Evolutionary conservation across 2,888 invertebrate species (phyloP).

Genomic region (Parnassius apollo): DNA sequence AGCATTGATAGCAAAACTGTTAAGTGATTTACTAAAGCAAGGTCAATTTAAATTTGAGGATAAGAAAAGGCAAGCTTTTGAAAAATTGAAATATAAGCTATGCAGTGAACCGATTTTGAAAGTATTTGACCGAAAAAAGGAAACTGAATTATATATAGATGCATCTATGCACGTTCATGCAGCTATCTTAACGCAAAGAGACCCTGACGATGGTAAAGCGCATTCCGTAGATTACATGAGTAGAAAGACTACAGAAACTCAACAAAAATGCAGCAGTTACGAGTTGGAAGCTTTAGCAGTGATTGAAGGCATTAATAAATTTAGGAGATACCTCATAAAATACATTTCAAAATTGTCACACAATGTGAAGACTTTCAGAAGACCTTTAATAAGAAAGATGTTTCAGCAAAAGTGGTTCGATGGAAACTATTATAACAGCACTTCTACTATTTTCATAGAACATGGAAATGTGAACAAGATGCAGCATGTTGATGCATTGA

Average conservation of each 20-base stretch:
- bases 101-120: slow-evolving; percentile 4
- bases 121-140: not conserved
- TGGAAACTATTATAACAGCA: not conserved
- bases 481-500: not conserved
- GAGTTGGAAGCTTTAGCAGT: too few relatives aligned
- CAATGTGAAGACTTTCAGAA: too few relatives aligned
- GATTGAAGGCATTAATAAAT: too few relatives aligned
- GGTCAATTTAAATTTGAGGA: slow-evolving; percentile 28
- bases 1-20: slow-evolving; percentile 30
- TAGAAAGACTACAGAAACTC: too few relatives aligned
- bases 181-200: too few relatives aligned
- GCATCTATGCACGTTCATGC: too few relatives aligned
- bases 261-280: too few relatives aligned
- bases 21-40: slow-evolving; percentile 27
- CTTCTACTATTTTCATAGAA: not conserved
- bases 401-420: not conserved
- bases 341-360: too few relatives aligned
- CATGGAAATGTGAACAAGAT: not conserved
- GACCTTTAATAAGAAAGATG: not conserved
- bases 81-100: slow-evolving; percentile 11
- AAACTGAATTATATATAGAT: too few relatives aligned
- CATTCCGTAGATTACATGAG: too few relatives aligned
- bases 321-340: too few relatives aligned
- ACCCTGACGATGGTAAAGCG: too few relatives aligned
- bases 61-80: slow-evolving; percentile 13